Evolutionary conservation across 2,113 vertebrate species (phyloP).

Genomic region (Phyllostomus hastatus): DNA sequence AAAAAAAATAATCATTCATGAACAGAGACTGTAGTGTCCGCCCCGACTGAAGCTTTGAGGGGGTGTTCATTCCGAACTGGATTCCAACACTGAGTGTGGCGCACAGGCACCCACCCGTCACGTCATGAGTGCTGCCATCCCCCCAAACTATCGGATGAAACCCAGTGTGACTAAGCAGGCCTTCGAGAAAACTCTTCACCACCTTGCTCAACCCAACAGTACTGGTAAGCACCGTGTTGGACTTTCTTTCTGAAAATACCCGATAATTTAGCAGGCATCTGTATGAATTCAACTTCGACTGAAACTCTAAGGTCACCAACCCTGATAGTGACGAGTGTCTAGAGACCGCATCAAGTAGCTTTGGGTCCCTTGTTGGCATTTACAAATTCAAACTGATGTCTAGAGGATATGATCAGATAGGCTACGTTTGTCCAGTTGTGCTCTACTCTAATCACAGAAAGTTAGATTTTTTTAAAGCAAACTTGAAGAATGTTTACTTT

Average conservation of each 20-base stretch:
- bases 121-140: neutral
- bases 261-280: neutral
- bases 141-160: neutral
- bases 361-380: neutral
- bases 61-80: neutral
- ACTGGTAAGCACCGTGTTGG: neutral
- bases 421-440: neutral
- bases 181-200: neutral
- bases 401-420: constrained; percentile 8
- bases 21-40: no score
- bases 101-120: neutral
- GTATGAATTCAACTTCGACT: neutral
- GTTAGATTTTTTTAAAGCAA: neutral
- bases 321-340: neutral
- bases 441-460: neutral
- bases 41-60: neutral
- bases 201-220: neutral
- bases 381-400: constrained; percentile 56
- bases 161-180: neutral
- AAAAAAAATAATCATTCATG: no score
- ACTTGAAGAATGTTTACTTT: no score
- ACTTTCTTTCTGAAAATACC: neutral
- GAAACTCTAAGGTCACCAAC: neutral
- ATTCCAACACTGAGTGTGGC: neutral
- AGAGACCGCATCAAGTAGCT: neutral